Base-by-base conservation (phyloP, 2,113 vertebrate species). In the Plecotus auritus region DNA sequence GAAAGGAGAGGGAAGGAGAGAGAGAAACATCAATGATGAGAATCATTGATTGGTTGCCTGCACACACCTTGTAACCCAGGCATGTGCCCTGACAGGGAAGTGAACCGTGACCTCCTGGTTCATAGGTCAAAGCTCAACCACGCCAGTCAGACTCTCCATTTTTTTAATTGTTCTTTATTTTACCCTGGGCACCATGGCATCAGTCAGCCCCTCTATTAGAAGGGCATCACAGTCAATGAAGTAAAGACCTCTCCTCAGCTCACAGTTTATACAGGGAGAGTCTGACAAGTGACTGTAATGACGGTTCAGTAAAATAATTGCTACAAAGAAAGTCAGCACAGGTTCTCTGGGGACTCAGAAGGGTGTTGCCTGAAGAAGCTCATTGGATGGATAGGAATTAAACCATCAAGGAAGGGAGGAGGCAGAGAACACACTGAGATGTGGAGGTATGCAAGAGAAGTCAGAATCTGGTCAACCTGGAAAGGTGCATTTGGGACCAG, bases 391-490 rank as follows among this genome's bases (percentile, higher is more conserved):
- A 13, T 11, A 42, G 45, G 12, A 64, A 82, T 40, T 51, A 28
- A 67, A 73, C 2, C 5, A 3, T 81, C 51, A 73, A 5, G 32
- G 30, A 59, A n/a, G 2, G 4, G 1, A 35, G 49, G 1, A 51
- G n/a, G 45, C 54, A 20, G 0, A 37, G 18, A 56, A 37, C 0
- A 2, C 1, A 8, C 37, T 3, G 4, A 22, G 56, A 14, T 0
- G 1, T 2, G 5, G 23, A 10, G 10, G 56, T 3, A 32, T 1
- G 7, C 54, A 32, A n/a, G 30, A 61, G 35, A 76, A 66, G 12
- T 66, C 4, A 26, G 35, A 74, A 70, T 7, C 49, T 0, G 30
- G 42, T 35, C 85, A 6, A 1, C 54, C 17, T 35, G 13, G 30
- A 26, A 84, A 67, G 37, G 2, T 10, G 23, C 18, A 4, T 3